These are phyloP conservation scores for Achlya flavicornis DNA, from an alignment of 2,888 invertebrate species.

Conservation along the genomic window DNA sequence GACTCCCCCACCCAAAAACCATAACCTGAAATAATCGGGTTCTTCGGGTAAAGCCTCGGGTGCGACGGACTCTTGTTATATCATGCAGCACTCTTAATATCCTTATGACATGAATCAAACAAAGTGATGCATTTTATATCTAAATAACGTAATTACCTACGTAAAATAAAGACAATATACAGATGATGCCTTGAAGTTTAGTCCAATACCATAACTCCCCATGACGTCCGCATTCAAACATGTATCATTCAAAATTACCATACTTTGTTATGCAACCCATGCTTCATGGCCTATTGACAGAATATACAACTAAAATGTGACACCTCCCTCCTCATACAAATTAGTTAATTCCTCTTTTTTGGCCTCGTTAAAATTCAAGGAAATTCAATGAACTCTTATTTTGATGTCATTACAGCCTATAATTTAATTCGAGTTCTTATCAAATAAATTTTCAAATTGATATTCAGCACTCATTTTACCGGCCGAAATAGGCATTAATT, in stretches of 20 bases:
- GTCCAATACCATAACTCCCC: slow-evolving; percentile 24
- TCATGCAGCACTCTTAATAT: no score
- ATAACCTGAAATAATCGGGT: no score
- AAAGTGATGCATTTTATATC: no score
- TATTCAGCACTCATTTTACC: slow-evolving; percentile 11
- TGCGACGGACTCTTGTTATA: no score
- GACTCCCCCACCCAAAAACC: no score
- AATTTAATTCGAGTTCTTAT: background rate
- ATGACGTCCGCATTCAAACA: slow-evolving; percentile 31
- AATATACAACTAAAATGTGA: slow-evolving; percentile 49
- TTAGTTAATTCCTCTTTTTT: slow-evolving; percentile 36
- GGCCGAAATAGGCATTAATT: slow-evolving; percentile 16
- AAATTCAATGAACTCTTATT: slow-evolving; percentile 53
- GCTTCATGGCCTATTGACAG: slow-evolving; percentile 39
- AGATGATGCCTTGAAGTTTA: background rate
- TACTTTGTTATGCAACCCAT: slow-evolving; percentile 51
- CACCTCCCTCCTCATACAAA: slow-evolving; percentile 45
- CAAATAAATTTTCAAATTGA: background rate
- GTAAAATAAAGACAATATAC: background rate
- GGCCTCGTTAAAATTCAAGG: slow-evolving; percentile 58
- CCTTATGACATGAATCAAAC: no score
- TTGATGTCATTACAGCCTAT: slow-evolving; percentile 19
- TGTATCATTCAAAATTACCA: slow-evolving; percentile 39
- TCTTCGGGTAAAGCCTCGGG: no score
- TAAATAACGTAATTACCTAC: background rate